Evolutionary conservation across 2,113 vertebrate genomes (phyloP).

Genomic region (Forbesichthys agassizii): DNA sequence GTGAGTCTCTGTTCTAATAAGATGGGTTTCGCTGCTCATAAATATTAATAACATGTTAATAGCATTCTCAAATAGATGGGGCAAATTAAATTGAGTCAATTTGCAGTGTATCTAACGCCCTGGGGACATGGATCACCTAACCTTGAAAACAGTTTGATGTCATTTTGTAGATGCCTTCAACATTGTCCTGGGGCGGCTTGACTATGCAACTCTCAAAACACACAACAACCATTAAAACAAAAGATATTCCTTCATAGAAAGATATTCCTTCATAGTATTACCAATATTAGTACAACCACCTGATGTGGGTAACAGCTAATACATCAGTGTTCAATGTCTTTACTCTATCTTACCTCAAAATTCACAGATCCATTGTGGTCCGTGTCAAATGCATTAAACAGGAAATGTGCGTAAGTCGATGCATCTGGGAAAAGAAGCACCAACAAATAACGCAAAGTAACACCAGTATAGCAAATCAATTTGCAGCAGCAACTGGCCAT

Average conservation of each 20-base stretch:
- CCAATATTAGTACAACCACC: neutral
- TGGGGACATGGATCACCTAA: neutral
- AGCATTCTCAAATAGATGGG: slow-evolving; percentile 9
- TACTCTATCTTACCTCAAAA: slow-evolving; percentile 88
- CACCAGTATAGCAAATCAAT: neutral
- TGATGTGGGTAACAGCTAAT: neutral
- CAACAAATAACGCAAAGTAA: neutral
- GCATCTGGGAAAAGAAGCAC: slow-evolving; percentile 82
- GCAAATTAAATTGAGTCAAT: slow-evolving; percentile 19
- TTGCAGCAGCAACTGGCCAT: neutral
- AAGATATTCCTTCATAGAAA: neutral
- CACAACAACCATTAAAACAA: neutral
- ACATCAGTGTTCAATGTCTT: neutral
- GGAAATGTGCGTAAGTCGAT: slow-evolving; percentile 95
- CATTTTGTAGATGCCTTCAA: neutral
- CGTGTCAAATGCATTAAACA: slow-evolving; percentile 97
- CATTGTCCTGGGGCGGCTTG: neutral
- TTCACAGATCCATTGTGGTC: slow-evolving; percentile 98
- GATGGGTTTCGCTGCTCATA: slow-evolving; percentile 48
- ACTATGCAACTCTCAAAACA: neutral
- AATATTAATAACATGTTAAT: slow-evolving; percentile 59
- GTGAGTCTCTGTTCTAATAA: slow-evolving; percentile 56
- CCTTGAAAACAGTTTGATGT: neutral
- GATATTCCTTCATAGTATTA: neutral
- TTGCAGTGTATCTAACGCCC: slow-evolving; percentile 38